Percentiles rank a stretch among this genome's conserved stretches.
phyloP scores from a whole-genome alignment of 2,888 invertebrate species.

The Megamerina dolium region DNA sequence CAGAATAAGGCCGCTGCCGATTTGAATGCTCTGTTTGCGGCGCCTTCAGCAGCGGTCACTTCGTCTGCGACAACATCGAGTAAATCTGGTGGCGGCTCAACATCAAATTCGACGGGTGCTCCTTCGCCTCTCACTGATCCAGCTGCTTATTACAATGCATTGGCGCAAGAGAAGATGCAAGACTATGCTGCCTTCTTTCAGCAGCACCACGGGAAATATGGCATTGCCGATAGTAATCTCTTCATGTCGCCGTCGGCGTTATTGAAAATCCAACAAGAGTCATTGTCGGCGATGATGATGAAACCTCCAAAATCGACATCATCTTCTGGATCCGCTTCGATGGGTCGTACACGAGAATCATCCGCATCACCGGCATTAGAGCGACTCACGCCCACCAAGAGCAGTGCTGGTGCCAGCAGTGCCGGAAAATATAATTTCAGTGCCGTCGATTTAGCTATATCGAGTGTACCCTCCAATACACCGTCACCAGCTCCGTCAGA shows the following conservation, averaged over 20 bases:
- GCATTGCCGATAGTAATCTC: constrained; percentile 72
- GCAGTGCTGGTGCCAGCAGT: constrained; percentile 21
- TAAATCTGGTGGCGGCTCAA: constrained; percentile 26
- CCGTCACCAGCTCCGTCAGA: constrained; percentile 42
- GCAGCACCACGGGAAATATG: constrained; percentile 46
- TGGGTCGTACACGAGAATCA: constrained; percentile 43
- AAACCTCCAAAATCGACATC: constrained; percentile 52
- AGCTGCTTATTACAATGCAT: constrained; percentile 42
- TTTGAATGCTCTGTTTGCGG: constrained; percentile 42
- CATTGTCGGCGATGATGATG: constrained; percentile 52
- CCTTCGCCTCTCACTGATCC: constrained; percentile 37
- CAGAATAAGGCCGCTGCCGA: constrained; percentile 46
- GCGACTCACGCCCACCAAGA: constrained; percentile 45
- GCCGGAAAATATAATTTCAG: constrained; percentile 48
- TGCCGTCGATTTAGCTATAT: constrained; percentile 49
- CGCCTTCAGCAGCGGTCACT: constrained; percentile 34
- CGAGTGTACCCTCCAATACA: constrained; percentile 46
- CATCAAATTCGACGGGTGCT: constrained; percentile 23
- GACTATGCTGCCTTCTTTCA: constrained; percentile 51
- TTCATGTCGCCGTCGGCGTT: constrained; percentile 66
- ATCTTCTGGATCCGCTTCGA: constrained; percentile 27
- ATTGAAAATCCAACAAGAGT: constrained; percentile 62
- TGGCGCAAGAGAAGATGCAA: constrained; percentile 51
- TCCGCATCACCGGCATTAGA: constrained; percentile 46
- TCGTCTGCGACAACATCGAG: constrained; percentile 18